Conservation (phyloP, 1,140 invertebrate species). For the Brachystomella parvula region DNA sequence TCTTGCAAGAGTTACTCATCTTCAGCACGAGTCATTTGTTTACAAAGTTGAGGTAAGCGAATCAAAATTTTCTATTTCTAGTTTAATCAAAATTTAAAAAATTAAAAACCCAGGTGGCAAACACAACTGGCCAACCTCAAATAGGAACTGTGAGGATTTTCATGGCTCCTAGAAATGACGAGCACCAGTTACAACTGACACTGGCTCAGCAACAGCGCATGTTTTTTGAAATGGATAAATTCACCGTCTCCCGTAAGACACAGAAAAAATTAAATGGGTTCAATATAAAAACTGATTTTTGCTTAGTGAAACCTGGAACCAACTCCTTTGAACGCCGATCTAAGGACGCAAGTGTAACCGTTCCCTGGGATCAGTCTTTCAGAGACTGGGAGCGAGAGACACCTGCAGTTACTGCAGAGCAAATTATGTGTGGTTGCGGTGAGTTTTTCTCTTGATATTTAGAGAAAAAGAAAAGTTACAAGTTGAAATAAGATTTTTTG, state of each 20-base stretch:
- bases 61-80: background rate
- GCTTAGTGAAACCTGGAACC: constrained; percentile 45
- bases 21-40: constrained; percentile 62
- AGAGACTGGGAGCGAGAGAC: background rate
- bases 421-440: background rate
- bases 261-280: background rate
- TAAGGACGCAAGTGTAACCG: constrained; percentile 53
- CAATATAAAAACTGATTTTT: background rate
- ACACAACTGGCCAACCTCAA: background rate
- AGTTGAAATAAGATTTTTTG: constrained; percentile 46
- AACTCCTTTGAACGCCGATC: constrained; percentile 52
- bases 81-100: background rate
- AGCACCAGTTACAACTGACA: constrained; percentile 53
- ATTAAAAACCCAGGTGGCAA: constrained; percentile 35
- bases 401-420: background rate
- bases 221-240: constrained; percentile 72
- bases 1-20: constrained; percentile 60
- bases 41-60: constrained; percentile 44
- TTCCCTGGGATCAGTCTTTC: constrained; percentile 50
- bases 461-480: background rate
- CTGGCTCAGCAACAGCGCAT: constrained; percentile 58
- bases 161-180: constrained; percentile 60
- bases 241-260: constrained; percentile 53
- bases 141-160: constrained; percentile 64
- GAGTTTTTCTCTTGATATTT: background rate